These are phyloP conservation scores for Polyergus mexicanus DNA, from an alignment of 1,140 invertebrate genomes.

Conservation along the genomic window DNA sequence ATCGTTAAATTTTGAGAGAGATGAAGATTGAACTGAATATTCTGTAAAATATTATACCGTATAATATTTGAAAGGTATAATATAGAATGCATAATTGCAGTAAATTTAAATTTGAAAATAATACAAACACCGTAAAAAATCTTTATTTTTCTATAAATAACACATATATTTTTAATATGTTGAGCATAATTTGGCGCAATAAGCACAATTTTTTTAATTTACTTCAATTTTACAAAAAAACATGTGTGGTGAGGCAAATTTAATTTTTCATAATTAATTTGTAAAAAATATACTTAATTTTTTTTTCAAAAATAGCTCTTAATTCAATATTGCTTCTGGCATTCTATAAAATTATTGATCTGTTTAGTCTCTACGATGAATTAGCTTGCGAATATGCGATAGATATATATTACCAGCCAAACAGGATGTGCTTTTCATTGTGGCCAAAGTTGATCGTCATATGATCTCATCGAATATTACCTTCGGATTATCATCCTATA, in stretches of 20 bases:
- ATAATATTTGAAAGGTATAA: neutral
- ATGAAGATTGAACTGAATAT: neutral
- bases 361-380: conserved; percentile 5
- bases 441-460: conserved; percentile 17
- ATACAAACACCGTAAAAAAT: neutral
- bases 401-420: conserved; percentile 4
- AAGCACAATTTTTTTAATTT: no score
- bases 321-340: neutral
- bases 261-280: no score
- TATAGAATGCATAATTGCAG: neutral
- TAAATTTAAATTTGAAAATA: neutral
- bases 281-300: neutral
- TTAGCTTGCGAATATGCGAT: conserved; percentile 25
- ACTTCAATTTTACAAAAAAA: neutral
- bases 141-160: neutral
- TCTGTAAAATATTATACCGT: neutral
- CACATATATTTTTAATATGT: neutral
- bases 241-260: neutral
- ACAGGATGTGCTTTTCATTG: conserved; percentile 42
- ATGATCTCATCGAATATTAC: conserved; percentile 47
- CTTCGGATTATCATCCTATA: neutral
- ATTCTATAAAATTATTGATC: conserved; percentile 10
- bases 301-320: neutral
- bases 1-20: neutral
- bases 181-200: no score